Conservation (phyloP, 2,113 vertebrate genomes). For the Prochilodus magdalenae region DNA sequence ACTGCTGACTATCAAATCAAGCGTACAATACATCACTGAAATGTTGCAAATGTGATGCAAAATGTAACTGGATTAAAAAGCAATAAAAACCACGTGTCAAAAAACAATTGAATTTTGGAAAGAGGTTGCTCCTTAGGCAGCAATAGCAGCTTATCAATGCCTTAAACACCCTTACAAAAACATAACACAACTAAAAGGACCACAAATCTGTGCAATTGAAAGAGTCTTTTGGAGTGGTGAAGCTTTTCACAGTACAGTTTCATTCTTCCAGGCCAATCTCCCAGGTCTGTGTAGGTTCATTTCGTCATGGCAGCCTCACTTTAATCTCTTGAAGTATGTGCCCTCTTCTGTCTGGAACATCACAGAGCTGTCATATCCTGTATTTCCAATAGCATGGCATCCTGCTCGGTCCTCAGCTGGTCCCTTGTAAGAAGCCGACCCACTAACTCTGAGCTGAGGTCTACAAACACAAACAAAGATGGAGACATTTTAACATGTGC, state of each 20-base stretch:
- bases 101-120: slow-evolving; percentile 23
- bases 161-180: slow-evolving; percentile 16
- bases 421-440: slow-evolving; percentile 75
- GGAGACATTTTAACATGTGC: background rate
- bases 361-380: slow-evolving; percentile 79
- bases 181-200: slow-evolving; percentile 25
- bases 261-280: slow-evolving; percentile 40
- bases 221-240: slow-evolving; percentile 28
- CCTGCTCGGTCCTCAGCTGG: slow-evolving; percentile 81
- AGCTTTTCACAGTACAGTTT: slow-evolving; percentile 52
- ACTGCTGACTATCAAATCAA: slow-evolving; percentile 31
- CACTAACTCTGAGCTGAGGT: slow-evolving; percentile 80
- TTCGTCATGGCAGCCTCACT: slow-evolving; percentile 11
- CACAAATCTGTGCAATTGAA: slow-evolving; percentile 44
- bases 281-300: slow-evolving; percentile 18
- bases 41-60: slow-evolving; percentile 30
- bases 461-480: slow-evolving; percentile 56
- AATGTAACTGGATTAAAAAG: background rate
- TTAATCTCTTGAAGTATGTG: slow-evolving; percentile 21
- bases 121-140: slow-evolving; percentile 22
- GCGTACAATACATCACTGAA: slow-evolving; percentile 11
- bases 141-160: slow-evolving; percentile 38
- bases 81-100: slow-evolving; percentile 2
- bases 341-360: slow-evolving; percentile 41
- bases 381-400: slow-evolving; percentile 82